A percentile compares a stretch with the other conserved stretches of the same genome.
Conservation (phyloP, 2,888 invertebrate genomes). For the Epistrophe eligans region DNA sequence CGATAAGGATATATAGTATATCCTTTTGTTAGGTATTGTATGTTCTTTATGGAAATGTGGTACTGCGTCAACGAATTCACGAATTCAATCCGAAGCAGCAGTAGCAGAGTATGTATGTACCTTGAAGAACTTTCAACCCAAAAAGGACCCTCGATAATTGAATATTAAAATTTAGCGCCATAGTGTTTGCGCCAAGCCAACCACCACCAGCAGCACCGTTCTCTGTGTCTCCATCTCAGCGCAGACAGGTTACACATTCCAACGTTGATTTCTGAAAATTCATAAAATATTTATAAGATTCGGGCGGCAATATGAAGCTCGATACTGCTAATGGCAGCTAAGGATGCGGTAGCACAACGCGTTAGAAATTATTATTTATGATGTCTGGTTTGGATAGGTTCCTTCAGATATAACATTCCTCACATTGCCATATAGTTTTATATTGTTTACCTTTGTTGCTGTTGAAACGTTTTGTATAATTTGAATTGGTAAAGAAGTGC, state of each 20-base stretch:
- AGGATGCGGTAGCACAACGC: conserved; percentile 57
- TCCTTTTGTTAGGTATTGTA: conserved; percentile 43
- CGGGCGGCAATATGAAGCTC: conserved; percentile 37
- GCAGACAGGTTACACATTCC: conserved; percentile 24
- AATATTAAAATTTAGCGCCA: conserved; percentile 72
- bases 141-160: conserved; percentile 75
- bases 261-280: conserved; percentile 70
- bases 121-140: conserved; percentile 47
- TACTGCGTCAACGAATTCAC: conserved; percentile 53
- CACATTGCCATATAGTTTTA: neutral
- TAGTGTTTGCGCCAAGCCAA: neutral
- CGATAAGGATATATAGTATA: conserved; percentile 49
- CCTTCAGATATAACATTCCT: conserved; percentile 28
- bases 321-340: conserved; percentile 72
- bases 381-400: conserved; percentile 73
- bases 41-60: conserved; percentile 43
- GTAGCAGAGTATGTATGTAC: neutral
- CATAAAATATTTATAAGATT: conserved; percentile 74
- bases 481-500: conserved; percentile 51
- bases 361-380: conserved; percentile 72
- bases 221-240: neutral
- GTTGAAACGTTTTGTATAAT: conserved; percentile 41
- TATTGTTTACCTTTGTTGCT: conserved; percentile 46
- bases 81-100: conserved; percentile 61
- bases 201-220: neutral